Conservation (phyloP, 2,888 invertebrate species). For the Tetropium fuscum region DNA sequence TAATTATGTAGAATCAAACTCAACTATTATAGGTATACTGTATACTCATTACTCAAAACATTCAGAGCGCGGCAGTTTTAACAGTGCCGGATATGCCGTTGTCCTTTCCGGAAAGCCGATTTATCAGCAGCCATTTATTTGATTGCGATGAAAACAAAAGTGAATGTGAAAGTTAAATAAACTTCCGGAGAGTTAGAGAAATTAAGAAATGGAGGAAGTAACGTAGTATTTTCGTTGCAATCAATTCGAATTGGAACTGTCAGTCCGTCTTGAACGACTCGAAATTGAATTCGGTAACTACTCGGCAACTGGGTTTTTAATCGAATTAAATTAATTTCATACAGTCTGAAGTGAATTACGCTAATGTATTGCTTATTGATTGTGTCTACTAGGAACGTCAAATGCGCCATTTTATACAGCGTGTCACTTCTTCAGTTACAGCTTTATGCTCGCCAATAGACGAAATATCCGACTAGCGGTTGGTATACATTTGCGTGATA, state of each 20-base stretch:
- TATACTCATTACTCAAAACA: too few species aligned
- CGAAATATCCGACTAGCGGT: too few species aligned
- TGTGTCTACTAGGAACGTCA: too few species aligned
- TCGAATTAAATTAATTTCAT: conserved; percentile 18
- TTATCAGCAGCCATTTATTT: conserved; percentile 27
- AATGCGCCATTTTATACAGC: too few species aligned
- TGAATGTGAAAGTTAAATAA: conserved; percentile 35
- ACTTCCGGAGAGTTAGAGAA: conserved; percentile 39
- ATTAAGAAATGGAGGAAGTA: conserved; percentile 40
- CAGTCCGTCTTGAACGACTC: conserved; percentile 23
- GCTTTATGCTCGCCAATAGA: too few species aligned
- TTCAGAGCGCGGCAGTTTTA: too few species aligned
- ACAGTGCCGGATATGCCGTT: conserved; percentile 2
- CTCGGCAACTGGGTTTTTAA: conserved; percentile 2
- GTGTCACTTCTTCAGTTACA: too few species aligned
- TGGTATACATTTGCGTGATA: too few species aligned
- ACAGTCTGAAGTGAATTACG: conserved; percentile 1
- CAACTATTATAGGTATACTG: too few species aligned
- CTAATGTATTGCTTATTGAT: background rate
- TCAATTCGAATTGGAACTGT: conserved; percentile 42
- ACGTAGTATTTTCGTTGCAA: conserved; percentile 37
- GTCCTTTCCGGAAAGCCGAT: conserved; percentile 22
- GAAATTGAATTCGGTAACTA: conserved; percentile 11
- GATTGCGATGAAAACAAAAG: conserved; percentile 29
- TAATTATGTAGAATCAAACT: too few species aligned